phyloP scores from a whole-genome alignment of 2,797 vertebrate species.

The Anguilla pacifica region DNA sequence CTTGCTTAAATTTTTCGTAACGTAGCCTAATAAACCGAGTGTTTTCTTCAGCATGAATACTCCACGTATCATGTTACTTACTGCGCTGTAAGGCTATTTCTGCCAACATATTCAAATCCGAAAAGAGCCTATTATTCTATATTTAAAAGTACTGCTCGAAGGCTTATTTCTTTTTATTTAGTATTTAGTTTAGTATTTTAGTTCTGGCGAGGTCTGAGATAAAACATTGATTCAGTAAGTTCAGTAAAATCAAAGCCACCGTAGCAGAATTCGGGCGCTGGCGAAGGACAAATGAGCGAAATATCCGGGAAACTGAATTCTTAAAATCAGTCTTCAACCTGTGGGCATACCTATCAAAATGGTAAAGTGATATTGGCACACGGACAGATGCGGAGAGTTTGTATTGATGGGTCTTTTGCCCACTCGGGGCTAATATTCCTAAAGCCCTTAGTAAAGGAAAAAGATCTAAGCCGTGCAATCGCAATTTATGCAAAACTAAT shows the following conservation, averaged over 20 bases:
- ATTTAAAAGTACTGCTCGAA: background rate
- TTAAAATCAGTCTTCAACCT: too few relatives aligned
- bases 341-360: background rate
- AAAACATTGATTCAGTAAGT: background rate
- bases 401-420: background rate
- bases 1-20: background rate
- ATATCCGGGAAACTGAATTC: background rate
- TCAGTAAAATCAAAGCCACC: background rate
- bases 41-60: slow-evolving; percentile 8
- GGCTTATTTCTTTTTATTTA: slow-evolving; percentile 8
- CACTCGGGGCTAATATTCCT: too few relatives aligned
- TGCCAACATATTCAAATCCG: slow-evolving; percentile 29
- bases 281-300: background rate
- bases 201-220: slow-evolving; percentile 15
- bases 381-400: background rate
- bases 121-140: slow-evolving; percentile 19
- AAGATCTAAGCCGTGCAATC: too few relatives aligned
- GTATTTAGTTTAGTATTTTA: slow-evolving; percentile 16
- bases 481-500: too few relatives aligned
- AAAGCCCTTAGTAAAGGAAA: too few relatives aligned
- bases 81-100: background rate
- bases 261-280: background rate
- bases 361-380: background rate
- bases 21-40: background rate
- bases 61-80: slow-evolving; percentile 24